Percentiles rank a stretch among this genome's conserved stretches.
Conservation (phyloP, 1,140 invertebrate species). For the Brachionus rotundiformis region DNA sequence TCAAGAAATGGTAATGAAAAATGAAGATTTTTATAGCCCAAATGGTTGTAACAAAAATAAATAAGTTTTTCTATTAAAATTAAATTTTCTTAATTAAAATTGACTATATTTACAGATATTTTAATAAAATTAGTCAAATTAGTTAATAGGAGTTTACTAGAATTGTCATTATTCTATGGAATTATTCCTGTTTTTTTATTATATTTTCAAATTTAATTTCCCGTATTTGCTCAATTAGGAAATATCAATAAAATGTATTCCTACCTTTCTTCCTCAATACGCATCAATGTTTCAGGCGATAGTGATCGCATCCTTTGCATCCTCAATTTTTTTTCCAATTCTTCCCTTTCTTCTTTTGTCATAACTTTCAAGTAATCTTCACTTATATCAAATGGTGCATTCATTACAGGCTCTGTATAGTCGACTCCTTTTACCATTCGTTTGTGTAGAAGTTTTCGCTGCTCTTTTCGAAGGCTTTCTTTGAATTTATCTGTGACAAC, state of each 20-base stretch:
- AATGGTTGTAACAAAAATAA: too few relatives aligned
- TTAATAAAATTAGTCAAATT: too few relatives aligned
- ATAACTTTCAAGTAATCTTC: slow-evolving; percentile 59
- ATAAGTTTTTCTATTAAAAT: too few relatives aligned
- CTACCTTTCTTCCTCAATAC: slow-evolving; percentile 61
- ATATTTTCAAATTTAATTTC: too few relatives aligned
- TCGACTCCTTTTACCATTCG: slow-evolving; percentile 54
- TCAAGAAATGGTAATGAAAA: too few relatives aligned
- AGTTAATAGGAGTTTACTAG: too few relatives aligned
- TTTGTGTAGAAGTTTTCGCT: slow-evolving; percentile 32
- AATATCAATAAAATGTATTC: too few relatives aligned
- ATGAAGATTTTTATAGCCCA: too few relatives aligned
- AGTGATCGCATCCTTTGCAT: slow-evolving; percentile 54
- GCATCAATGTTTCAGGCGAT: slow-evolving; percentile 57
- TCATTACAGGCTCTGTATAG: slow-evolving; percentile 58
- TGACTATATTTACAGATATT: too few relatives aligned
- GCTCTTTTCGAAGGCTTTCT: not conserved
- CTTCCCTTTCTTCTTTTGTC: slow-evolving; percentile 60
- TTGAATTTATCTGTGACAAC: not conserved
- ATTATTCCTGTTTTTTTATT: too few relatives aligned
- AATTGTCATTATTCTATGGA: too few relatives aligned
- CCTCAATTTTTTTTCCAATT: slow-evolving; percentile 50
- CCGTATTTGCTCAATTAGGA: not conserved
- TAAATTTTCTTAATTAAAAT: too few relatives aligned
- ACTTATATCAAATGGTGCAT: slow-evolving; percentile 61